Evolutionary conservation across 2,113 vertebrate species (phyloP), one percentile per base, ranked within the genome.

Genomic region (Lamprologus lemairii): DNA sequence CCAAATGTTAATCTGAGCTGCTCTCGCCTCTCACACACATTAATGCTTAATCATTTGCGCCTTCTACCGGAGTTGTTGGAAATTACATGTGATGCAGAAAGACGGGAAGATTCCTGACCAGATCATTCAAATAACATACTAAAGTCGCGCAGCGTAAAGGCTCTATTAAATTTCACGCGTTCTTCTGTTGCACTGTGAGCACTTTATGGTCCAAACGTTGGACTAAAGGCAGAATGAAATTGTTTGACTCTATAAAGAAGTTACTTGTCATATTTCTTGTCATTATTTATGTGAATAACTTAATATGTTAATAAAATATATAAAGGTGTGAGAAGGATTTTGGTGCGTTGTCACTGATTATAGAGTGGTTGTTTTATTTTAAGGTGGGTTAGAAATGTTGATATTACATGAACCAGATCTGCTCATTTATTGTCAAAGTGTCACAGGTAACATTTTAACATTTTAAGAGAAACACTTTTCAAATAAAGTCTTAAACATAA

Each of bases 1-100:
- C 60, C 80, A 79, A 86, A 90, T n/a, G 80, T 83, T 84, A 26
- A 51, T 89, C n/a, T 75, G 82, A 90, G 85, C 83, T 47, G 78
- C 89, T 85, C n/a, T 78, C 45, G 75, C 57, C 68, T 88, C 84
- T 86, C 88, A 81, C 81, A 89, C 87, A 84, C 87, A 80, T 94
- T 84, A 95, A 91, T 96, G 94, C 96, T 98, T 97, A 97, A 97
- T 96, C 97, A 97, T 96, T 96, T 96, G 97, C 97, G 98, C 98
- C 98, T 97, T 96, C 98, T 99, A 96, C 98, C 97, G 98, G 97
- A 92, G 85, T 82, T 90, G 78, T 17, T 63, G 47, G 91, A 93
- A 97, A 90, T 35, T 92, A 78, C 84, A 87, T 2, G 80, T 26
- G 17, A 17, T 49, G 49, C 81, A 80, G 45, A 37, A 47, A 17